Percentiles rank a stretch among this genome's conserved stretches.
Conservation (phyloP, 2,113 vertebrate genomes). For the Eretmochelys imbricata region DNA sequence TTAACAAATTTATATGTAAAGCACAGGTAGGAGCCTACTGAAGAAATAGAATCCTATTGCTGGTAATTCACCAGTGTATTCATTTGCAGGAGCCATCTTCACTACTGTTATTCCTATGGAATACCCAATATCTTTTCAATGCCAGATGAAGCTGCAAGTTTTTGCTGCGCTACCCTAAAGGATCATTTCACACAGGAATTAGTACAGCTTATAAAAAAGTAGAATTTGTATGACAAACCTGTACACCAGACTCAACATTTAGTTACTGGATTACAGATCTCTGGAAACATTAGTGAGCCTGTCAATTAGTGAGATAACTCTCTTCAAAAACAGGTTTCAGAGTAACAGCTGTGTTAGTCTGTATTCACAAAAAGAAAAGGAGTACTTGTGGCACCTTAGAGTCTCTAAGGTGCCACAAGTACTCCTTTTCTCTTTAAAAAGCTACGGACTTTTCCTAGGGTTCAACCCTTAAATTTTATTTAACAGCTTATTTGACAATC, state of each 20-base stretch:
- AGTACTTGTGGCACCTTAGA: no score
- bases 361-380: no score
- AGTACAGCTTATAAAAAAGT: not conserved
- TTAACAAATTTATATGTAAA: accelerated
- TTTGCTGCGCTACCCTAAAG: not conserved
- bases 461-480: accelerated
- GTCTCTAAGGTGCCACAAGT: no score
- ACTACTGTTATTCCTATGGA: accelerated
- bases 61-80: not conserved
- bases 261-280: not conserved
- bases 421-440: not conserved
- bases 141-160: not conserved
- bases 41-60: not conserved
- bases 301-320: not conserved
- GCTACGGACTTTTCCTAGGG: accelerated
- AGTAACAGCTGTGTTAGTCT: no score
- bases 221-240: not conserved
- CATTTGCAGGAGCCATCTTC: not conserved
- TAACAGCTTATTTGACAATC: not conserved
- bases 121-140: not conserved
- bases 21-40: not conserved
- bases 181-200: not conserved
- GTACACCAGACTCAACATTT: not conserved
- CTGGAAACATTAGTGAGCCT: not conserved
- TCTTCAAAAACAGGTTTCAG: not conserved